These are phyloP conservation scores for Prunella strophiata DNA, from an alignment of 2,797 vertebrate genomes.

Conservation along the genomic window DNA sequence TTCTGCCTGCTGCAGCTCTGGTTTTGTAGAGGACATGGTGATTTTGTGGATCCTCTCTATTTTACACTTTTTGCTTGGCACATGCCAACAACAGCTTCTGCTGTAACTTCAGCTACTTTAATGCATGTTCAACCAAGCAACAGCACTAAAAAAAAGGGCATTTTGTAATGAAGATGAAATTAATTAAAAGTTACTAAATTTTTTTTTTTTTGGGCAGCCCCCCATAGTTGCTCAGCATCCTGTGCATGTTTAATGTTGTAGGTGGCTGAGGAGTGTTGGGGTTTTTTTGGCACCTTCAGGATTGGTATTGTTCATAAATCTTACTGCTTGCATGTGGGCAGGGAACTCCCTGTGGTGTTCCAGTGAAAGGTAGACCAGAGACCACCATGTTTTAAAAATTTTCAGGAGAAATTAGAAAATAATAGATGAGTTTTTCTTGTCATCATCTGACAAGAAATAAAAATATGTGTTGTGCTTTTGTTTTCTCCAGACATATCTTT, in stretches of 20 bases:
- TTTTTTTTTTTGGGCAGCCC: background rate
- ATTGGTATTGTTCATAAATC: background rate
- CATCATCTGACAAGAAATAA: background rate
- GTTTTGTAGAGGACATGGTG: background rate
- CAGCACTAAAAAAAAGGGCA: background rate
- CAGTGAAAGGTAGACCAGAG: background rate
- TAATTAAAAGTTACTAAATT: background rate
- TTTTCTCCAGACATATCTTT: background rate
- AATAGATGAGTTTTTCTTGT: background rate
- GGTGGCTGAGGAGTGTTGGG: background rate
- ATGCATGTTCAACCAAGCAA: background rate
- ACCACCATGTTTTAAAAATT: background rate
- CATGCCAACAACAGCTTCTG: background rate
- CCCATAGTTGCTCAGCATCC: fast-evolving
- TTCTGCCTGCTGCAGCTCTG: background rate
- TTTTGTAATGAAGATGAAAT: background rate
- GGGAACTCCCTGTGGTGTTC: background rate
- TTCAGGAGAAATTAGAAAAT: background rate
- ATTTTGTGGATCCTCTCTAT: background rate
- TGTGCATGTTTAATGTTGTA: background rate
- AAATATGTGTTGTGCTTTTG: fast-evolving
- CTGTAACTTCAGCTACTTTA: background rate
- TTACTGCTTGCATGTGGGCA: background rate
- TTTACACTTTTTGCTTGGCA: background rate
- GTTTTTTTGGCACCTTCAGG: background rate